These are phyloP conservation scores for Plutomurus gul DNA, from an alignment of 1,140 invertebrate species.

Conservation along the genomic window DNA sequence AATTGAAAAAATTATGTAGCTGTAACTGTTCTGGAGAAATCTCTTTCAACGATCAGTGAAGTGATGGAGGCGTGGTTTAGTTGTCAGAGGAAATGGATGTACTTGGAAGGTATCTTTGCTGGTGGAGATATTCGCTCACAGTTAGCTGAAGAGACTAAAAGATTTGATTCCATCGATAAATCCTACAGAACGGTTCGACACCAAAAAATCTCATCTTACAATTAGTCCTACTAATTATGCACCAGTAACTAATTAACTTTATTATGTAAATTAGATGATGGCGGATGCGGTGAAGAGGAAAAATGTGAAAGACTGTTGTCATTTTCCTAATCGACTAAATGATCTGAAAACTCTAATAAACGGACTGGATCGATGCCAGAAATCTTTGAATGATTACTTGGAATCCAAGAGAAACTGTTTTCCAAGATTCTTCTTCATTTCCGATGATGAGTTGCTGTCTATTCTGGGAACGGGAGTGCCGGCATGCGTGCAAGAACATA, in stretches of 20 bases:
- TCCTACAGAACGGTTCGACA: slow-evolving; percentile 63
- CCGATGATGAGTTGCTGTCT: slow-evolving; percentile 85
- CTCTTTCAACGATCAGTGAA: slow-evolving; percentile 76
- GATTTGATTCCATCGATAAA: slow-evolving; percentile 86
- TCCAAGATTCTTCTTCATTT: slow-evolving; percentile 90
- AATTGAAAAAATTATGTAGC: slow-evolving; percentile 53
- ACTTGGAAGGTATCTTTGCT: slow-evolving; percentile 87
- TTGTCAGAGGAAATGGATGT: slow-evolving; percentile 85
- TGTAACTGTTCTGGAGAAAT: slow-evolving; percentile 81
- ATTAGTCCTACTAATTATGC: neutral
- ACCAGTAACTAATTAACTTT: slow-evolving; percentile 46
- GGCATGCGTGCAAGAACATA: slow-evolving; percentile 81
- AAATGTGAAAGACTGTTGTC: slow-evolving; percentile 67
- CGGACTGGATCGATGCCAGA: slow-evolving; percentile 85
- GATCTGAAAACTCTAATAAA: slow-evolving; percentile 74
- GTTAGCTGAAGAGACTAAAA: slow-evolving; percentile 81
- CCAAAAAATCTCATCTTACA: neutral
- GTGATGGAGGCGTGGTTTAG: slow-evolving; percentile 83
- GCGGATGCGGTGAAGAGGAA: slow-evolving; percentile 74
- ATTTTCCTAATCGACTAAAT: slow-evolving; percentile 69
- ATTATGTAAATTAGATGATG: slow-evolving; percentile 68
- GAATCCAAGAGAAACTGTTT: slow-evolving; percentile 84
- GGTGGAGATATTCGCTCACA: slow-evolving; percentile 82
- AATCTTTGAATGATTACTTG: slow-evolving; percentile 85
- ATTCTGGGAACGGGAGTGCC: slow-evolving; percentile 84